These are phyloP conservation scores for Allobates femoralis DNA, from an alignment of 2,797 vertebrate genomes.

Conservation along the genomic window DNA sequence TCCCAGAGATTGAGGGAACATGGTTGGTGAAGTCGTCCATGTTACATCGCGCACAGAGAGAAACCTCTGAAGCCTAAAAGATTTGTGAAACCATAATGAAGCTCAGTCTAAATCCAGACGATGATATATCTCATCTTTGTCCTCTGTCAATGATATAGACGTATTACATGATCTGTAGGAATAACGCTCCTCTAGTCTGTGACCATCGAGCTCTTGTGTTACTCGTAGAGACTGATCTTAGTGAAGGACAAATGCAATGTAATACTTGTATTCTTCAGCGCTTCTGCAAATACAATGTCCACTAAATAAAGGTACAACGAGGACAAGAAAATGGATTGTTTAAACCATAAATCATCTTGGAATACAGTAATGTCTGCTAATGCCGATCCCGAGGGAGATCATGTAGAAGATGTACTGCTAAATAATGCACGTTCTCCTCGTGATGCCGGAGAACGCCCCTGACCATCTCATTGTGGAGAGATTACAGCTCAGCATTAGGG, in stretches of 20 bases:
- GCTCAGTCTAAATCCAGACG: no score
- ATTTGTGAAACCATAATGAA: no score
- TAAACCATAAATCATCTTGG: background rate
- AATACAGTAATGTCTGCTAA: background rate
- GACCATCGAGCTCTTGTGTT: background rate
- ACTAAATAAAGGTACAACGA: background rate
- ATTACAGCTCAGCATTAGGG: slow-evolving; percentile 8
- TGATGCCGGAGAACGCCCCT: slow-evolving; percentile 9
- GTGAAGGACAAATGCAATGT: background rate
- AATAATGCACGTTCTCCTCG: slow-evolving; percentile 32
- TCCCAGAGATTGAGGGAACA: no score
- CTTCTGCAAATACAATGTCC: background rate
- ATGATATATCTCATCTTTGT: background rate
- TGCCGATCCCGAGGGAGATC: background rate
- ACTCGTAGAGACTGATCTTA: background rate
- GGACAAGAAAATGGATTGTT: background rate
- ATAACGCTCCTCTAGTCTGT: background rate
- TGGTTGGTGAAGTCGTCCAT: no score
- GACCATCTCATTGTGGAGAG: background rate
- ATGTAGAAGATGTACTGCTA: slow-evolving; percentile 23
- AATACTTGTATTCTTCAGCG: background rate
- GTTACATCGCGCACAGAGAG: no score
- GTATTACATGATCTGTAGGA: background rate
- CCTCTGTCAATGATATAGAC: background rate
- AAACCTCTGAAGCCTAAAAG: no score